phyloP scores from a whole-genome alignment of 2,113 vertebrate genomes.

The Peromyscus polionotus region DNA sequence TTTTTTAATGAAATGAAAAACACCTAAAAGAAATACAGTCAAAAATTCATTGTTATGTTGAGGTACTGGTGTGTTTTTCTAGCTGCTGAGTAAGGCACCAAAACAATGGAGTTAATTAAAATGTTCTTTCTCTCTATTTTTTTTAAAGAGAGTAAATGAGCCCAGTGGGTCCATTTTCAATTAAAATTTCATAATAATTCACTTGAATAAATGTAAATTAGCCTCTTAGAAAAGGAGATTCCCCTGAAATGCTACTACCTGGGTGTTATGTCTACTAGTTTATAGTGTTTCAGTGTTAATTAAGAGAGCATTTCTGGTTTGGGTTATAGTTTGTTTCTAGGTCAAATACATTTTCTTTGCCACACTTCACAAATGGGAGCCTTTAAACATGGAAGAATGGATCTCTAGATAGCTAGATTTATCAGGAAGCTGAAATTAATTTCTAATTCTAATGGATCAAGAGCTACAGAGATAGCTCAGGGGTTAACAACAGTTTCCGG shows the following conservation, averaged over 20 bases:
- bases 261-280: constrained; percentile 4
- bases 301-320: constrained; percentile 34
- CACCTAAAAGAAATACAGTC: neutral
- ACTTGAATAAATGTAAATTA: constrained; percentile 71
- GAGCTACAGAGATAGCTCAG: neutral
- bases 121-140: constrained; percentile 34
- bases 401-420: neutral
- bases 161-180: constrained; percentile 46
- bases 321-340: neutral
- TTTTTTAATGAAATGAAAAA: neutral
- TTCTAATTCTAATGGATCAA: constrained; percentile 12
- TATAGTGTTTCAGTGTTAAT: constrained; percentile 60
- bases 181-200: constrained; percentile 57
- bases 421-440: constrained; percentile 7
- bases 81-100: constrained; percentile 35
- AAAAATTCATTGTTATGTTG: constrained; percentile 22
- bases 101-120: constrained; percentile 64
- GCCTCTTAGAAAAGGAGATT: constrained; percentile 54
- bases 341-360: neutral
- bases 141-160: neutral
- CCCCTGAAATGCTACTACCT: constrained; percentile 58
- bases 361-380: neutral
- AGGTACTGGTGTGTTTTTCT: neutral
- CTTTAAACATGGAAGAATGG: constrained; percentile 26
- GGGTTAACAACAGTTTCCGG: neutral